Conservation (phyloP, 2,797 vertebrate genomes). For the Coracias cyanogaster region DNA sequence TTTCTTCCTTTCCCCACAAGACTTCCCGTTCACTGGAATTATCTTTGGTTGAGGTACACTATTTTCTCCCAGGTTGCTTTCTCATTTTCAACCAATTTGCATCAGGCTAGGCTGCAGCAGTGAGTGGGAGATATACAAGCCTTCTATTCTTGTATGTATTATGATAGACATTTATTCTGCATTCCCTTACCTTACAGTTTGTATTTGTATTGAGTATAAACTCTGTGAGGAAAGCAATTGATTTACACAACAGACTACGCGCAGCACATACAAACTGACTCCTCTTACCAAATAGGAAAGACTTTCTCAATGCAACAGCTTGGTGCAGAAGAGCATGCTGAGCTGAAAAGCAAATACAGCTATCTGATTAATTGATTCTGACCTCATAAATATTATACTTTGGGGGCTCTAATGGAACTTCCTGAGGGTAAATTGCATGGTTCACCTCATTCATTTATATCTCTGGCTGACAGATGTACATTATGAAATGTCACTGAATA, state of each 20-base stretch:
- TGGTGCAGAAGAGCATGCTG: slow-evolving; percentile 70
- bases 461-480: slow-evolving; percentile 89
- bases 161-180: slow-evolving; percentile 45
- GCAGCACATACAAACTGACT: slow-evolving; percentile 53
- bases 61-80: background rate
- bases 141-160: slow-evolving; percentile 16
- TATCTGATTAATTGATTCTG: slow-evolving; percentile 91
- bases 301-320: slow-evolving; percentile 75
- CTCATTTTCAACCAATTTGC: background rate
- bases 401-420: slow-evolving; percentile 86
- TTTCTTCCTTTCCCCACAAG: background rate
- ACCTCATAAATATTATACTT: slow-evolving; percentile 90
- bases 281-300: slow-evolving; percentile 56
- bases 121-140: background rate
- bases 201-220: slow-evolving; percentile 27
- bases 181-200: slow-evolving; percentile 45
- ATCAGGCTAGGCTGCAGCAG: background rate
- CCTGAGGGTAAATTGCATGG: slow-evolving; percentile 86
- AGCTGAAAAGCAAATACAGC: slow-evolving; percentile 81
- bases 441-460: slow-evolving; percentile 87
- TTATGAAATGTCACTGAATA: slow-evolving; percentile 89
- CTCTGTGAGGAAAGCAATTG: slow-evolving; percentile 41
- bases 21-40: background rate
- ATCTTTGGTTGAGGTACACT: background rate
- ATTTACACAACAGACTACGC: slow-evolving; percentile 70